Evolutionary conservation across 2,797 vertebrate genomes (phyloP), one percentile per base, ranked within the genome.

Genomic region (Heteromormyrus szaboi): DNA sequence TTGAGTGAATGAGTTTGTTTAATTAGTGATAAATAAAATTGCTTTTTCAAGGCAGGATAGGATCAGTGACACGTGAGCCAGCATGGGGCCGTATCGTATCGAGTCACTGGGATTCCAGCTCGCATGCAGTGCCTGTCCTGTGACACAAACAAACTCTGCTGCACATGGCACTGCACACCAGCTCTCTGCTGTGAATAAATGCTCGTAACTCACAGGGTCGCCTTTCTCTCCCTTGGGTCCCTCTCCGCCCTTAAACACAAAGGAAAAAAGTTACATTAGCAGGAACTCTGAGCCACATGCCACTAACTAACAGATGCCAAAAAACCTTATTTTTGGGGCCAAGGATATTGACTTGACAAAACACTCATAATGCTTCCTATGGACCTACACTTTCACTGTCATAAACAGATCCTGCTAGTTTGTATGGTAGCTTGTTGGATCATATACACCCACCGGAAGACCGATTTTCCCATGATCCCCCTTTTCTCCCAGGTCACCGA

Each of bases 161-260:
- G 11, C 41, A 79, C 72, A 44, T 17, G 5, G 17, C 12, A 44
- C 72, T 79, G 17, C 37, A 41, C 5, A 37, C 17, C 83, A 51
- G 83, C 83, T 85, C 12, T 53, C 11, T 85, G 83, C 5, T 85
- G 22, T 51, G 4, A 85, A 17, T 51, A 85, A 51, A 29, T 51
- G 5, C 33, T 86, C 14, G 25, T 46, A 88, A 96, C 96, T 87
- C 95, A 98, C 96, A 50, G 93, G 56, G 65, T 96, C 95, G 4
- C 97, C 97, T 95, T 95, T 96, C 46, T 96, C 94, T 84, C 97
- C 97, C 93, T 96, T 97, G 79, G 93, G 93, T 91, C 97, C 96
- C 56, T 94, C 91, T 48, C 85, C 33, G 12, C 97, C 97, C 96
- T 97, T 90, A 89, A 92, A 93, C 88, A 90, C 88, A 91, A 76